These are phyloP conservation scores for Drosophila eugracilis DNA, from an alignment of 1,140 invertebrate species.

Conservation along the genomic window DNA sequence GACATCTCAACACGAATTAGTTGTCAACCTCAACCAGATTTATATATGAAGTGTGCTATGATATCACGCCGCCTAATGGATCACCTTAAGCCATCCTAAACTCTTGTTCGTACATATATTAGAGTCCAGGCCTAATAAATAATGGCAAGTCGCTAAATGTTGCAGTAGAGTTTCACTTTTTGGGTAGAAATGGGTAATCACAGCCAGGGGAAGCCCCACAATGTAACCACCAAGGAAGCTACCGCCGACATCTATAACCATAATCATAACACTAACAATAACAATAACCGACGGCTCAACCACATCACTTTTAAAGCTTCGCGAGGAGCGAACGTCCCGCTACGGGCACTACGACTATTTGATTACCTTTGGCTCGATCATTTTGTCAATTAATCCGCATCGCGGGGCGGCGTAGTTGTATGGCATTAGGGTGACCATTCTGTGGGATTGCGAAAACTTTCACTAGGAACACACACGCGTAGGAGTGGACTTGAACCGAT, in stretches of 20 bases:
- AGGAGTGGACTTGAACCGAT: conserved; percentile 3
- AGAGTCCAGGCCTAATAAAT: conserved; percentile 17
- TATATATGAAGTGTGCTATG: conserved; percentile 15
- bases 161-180: conserved; percentile 8
- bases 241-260: conserved; percentile 2
- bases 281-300: conserved; percentile 38
- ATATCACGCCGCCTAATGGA: conserved; percentile 18
- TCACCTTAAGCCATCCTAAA: conserved; percentile 28
- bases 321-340: conserved; percentile 1
- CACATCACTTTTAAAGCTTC: conserved; percentile 76
- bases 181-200: background rate
- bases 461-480: conserved; percentile 30
- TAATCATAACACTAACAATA: conserved; percentile 17
- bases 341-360: conserved; percentile 24
- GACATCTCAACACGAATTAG: conserved; percentile 14
- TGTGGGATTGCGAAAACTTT: conserved; percentile 37
- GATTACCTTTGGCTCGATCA: conserved; percentile 86
- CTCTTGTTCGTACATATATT: conserved; percentile 9
- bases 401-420: conserved; percentile 86
- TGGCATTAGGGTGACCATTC: conserved; percentile 87
- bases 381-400: conserved; percentile 87
- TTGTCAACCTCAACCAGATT: conserved; percentile 22
- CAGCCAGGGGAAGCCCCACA: conserved; percentile 36
- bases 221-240: conserved; percentile 39
- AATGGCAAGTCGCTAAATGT: background rate